Evolutionary conservation across 2,113 vertebrate species (phyloP).

Genomic region (Rhynchopsitta pachyrhyncha): DNA sequence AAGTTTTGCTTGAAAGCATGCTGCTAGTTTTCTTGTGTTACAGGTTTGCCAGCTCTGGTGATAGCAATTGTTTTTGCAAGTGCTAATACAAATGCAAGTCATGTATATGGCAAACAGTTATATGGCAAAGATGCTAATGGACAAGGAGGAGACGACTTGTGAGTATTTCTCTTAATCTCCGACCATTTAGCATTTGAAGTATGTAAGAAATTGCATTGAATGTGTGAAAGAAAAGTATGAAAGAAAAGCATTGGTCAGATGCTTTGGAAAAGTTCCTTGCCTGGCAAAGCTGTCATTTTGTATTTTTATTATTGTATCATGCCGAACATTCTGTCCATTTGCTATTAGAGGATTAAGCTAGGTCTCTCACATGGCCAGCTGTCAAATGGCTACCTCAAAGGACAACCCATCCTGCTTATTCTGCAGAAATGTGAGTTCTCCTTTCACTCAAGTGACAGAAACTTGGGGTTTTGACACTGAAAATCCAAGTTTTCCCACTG

Average conservation of each 20-base stretch:
- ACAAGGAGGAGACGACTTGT: slow-evolving; percentile 86
- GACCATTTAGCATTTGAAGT: not conserved
- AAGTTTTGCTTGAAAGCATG: not conserved
- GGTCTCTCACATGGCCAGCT: not conserved
- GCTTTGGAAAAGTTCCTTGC: not conserved
- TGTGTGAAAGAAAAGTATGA: not conserved
- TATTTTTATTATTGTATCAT: not conserved
- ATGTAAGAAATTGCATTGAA: not conserved
- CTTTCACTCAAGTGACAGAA: not conserved
- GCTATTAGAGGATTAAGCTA: not conserved
- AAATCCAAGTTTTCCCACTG: not conserved
- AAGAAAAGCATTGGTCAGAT: not conserved
- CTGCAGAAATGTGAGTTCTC: not conserved
- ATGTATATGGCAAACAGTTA: slow-evolving; percentile 77
- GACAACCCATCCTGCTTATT: not conserved
- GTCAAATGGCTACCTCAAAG: not conserved
- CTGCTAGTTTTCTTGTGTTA: slow-evolving; percentile 22
- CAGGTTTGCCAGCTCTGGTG: slow-evolving; percentile 89
- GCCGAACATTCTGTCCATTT: not conserved
- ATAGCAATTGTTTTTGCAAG: slow-evolving; percentile 82
- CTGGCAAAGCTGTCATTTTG: not conserved
- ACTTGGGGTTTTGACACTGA: not conserved
- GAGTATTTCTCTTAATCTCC: slow-evolving; percentile 69
- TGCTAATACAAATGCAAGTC: slow-evolving; percentile 69
- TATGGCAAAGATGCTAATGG: slow-evolving; percentile 71